Evolutionary conservation across 2,888 invertebrate species (phyloP).

Genomic region (Melikaiella ostensackeni): DNA sequence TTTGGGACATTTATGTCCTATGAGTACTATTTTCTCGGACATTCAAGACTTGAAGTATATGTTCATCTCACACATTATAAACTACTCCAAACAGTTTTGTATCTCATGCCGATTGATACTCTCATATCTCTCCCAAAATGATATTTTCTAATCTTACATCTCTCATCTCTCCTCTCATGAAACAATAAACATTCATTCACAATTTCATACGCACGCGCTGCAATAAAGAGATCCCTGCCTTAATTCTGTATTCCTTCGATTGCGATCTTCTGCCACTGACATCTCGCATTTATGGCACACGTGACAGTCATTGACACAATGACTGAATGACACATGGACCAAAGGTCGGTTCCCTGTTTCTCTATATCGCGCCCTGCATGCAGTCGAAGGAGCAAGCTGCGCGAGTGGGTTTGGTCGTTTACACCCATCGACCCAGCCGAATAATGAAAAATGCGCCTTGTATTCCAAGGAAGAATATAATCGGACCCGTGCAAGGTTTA

Average conservation of each 20-base stretch:
- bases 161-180: background rate
- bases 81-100: background rate
- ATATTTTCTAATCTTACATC: background rate
- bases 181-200: background rate
- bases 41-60: no score
- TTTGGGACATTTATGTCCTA: no score
- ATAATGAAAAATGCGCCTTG: slow-evolving; percentile 49
- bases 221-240: slow-evolving; percentile 49
- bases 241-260: slow-evolving; percentile 41
- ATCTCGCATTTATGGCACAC: slow-evolving; percentile 51
- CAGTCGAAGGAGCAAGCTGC: slow-evolving; percentile 45
- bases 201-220: slow-evolving; percentile 43
- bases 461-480: slow-evolving; percentile 45
- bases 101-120: background rate
- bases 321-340: slow-evolving; percentile 45
- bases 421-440: slow-evolving; percentile 48
- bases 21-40: no score
- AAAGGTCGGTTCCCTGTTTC: slow-evolving; percentile 48
- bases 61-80: background rate
- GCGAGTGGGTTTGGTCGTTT: slow-evolving; percentile 50
- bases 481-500: slow-evolving; percentile 41
- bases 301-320: slow-evolving; percentile 50
- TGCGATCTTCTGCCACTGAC: slow-evolving; percentile 47
- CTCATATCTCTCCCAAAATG: background rate
- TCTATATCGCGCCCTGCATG: slow-evolving; percentile 36